Base-by-base conservation (phyloP, 2,797 vertebrate species). In the Bradypus variegatus region DNA sequence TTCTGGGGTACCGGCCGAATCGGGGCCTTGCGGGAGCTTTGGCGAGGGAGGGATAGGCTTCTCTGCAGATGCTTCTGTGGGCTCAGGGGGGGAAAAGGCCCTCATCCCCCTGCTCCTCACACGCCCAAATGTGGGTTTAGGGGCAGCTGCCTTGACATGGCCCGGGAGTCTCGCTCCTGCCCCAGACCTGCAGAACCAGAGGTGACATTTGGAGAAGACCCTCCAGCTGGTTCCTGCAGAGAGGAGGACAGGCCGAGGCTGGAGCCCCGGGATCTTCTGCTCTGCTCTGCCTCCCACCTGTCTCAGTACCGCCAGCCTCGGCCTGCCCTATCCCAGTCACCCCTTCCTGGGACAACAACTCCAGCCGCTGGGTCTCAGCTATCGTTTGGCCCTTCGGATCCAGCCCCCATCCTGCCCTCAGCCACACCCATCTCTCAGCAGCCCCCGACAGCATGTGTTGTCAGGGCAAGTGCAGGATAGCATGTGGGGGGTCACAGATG, bases 261-360 rank as follows among this genome's bases (percentile, higher is more conserved):
- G 27, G 62, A 27, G 3, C 5, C 8, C 10, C 14, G 36, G 65
- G 80, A 10, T 70, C 83, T 21, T 7, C 48, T 18, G n/a, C 8
- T 3, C 41, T 9, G 8, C 29, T 27, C 50, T 62, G 69, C n/a
- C 60, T 10, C 55, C 53, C 72, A 11, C 11, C 33, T 23, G 4
- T 19, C 4, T 6, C 18, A 19, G 33, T 2, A 3, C 48, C 83
- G 2, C 21, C 0, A 8, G 19, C 33, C 64, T 58, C 16, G 2
- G 55, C 79, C 69, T 45, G 33, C 0, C 48, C n/a, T 1, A 0
- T n/a, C 38, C 67, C 50, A 55, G 70, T 33, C 38, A 10, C 33
- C 33, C 18, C 0, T 1, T 16, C 70, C 76, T 19, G 0, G 0
- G 53, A 23, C 29, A 3, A 3, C 70, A 4, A 0, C 14, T 58